phyloP scores from a whole-genome alignment of 2,888 invertebrate genomes.

The Drosophila kanekoi region DNA sequence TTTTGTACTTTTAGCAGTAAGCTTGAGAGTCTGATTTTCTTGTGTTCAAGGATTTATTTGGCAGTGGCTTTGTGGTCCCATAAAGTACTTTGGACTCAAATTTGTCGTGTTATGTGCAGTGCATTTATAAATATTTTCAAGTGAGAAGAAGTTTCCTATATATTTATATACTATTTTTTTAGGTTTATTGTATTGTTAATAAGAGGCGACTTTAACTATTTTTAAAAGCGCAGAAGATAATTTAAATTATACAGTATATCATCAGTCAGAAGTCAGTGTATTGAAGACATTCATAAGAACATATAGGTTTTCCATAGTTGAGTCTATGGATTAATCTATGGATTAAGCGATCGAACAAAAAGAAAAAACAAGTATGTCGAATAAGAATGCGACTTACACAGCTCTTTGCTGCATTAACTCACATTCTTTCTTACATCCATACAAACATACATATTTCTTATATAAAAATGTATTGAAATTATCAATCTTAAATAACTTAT shows the following conservation, averaged over 20 bases:
- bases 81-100: slow-evolving; percentile 1
- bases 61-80: slow-evolving; percentile 33
- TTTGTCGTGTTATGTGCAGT: not conserved
- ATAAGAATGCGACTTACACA: too few species aligned
- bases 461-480: not conserved
- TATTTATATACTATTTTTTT: not conserved
- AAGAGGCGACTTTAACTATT: not conserved
- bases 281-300: too few species aligned
- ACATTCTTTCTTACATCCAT: too few species aligned
- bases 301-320: too few species aligned
- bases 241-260: too few species aligned
- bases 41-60: slow-evolving; percentile 63
- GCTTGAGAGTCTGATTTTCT: slow-evolving; percentile 37
- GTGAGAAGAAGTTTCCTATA: not conserved
- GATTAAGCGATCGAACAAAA: too few species aligned
- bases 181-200: too few species aligned
- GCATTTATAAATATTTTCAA: slow-evolving; percentile 21
- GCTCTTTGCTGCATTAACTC: too few species aligned
- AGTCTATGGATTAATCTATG: too few species aligned
- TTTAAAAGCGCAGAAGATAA: not conserved
- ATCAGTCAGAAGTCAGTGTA: too few species aligned
- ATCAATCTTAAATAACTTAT: not conserved
- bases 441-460: too few species aligned
- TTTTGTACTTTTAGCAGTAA: slow-evolving; percentile 13
- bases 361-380: too few species aligned